phyloP scores from a whole-genome alignment of 2,888 invertebrate species.

The Leucophora obtusa region DNA sequence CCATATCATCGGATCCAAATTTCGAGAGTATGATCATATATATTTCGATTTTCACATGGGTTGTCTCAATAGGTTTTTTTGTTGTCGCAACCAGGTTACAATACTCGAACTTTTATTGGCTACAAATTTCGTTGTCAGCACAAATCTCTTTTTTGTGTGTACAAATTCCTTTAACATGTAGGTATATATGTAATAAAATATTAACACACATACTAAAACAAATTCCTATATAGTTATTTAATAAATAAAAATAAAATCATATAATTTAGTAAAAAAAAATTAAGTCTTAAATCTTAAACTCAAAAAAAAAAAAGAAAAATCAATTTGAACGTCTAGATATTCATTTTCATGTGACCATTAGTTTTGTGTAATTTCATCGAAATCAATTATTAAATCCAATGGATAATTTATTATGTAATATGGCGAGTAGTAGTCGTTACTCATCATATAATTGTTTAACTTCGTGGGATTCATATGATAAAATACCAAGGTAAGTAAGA shows the following conservation, averaged over 20 bases:
- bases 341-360: background rate
- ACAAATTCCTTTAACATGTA: no score
- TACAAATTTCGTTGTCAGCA: no score
- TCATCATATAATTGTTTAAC: slow-evolving; percentile 93
- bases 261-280: background rate
- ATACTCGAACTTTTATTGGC: no score
- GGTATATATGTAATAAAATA: background rate
- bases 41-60: no score
- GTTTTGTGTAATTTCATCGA: slow-evolving; percentile 7
- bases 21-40: no score
- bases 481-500: slow-evolving; percentile 87
- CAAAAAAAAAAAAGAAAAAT: background rate
- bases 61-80: no score
- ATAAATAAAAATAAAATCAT: background rate
- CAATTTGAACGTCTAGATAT: background rate
- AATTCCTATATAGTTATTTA: background rate
- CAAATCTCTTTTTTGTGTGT: no score
- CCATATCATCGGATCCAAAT: no score
- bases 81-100: no score
- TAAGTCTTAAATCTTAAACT: background rate
- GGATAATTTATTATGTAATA: slow-evolving; percentile 79
- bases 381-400: slow-evolving; percentile 71
- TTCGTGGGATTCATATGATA: slow-evolving; percentile 94
- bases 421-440: slow-evolving; percentile 85
- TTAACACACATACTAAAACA: background rate